These are phyloP conservation scores for Xestobium rufovillosum DNA, from an alignment of 2,888 invertebrate species.

Conservation along the genomic window DNA sequence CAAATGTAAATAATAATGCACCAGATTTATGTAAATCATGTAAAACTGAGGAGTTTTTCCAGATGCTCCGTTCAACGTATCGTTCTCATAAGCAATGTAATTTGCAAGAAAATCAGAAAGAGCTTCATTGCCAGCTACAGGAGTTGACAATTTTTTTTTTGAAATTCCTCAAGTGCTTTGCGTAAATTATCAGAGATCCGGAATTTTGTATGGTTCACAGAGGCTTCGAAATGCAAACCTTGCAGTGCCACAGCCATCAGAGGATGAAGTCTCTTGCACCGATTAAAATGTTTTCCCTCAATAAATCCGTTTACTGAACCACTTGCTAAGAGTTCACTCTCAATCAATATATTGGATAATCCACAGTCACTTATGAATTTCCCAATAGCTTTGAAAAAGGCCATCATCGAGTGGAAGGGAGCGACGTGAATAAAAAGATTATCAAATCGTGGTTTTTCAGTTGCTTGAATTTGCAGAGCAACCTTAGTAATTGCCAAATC, in stretches of 20 bases:
- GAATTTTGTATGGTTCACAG: background rate
- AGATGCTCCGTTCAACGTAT: conserved; percentile 23
- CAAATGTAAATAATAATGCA: conserved; percentile 27
- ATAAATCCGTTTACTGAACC: conserved; percentile 29
- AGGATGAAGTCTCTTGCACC: conserved; percentile 29
- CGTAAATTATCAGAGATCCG: conserved; percentile 1
- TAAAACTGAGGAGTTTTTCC: conserved; percentile 32
- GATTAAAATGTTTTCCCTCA: conserved; percentile 29
- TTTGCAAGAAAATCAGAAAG: conserved; percentile 16
- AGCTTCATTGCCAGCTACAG: conserved; percentile 2
- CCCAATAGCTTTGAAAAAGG: conserved; percentile 33
- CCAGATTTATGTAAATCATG: conserved; percentile 26
- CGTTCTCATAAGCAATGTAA: conserved; percentile 20
- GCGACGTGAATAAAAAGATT: conserved; percentile 37
- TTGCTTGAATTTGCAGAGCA: too few species aligned
- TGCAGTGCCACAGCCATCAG: conserved; percentile 22
- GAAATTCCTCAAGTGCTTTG: background rate
- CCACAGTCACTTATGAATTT: conserved; percentile 29
- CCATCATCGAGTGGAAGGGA: conserved; percentile 32
- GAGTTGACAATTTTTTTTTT: conserved; percentile 2
- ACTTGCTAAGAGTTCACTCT: conserved; percentile 25
- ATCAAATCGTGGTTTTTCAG: conserved; percentile 21
- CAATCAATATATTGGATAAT: conserved; percentile 24
- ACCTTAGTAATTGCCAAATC: background rate
- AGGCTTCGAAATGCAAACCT: conserved; percentile 19